phyloP scores from a whole-genome alignment of 2,113 vertebrate genomes.

The Grantiella picta region DNA sequence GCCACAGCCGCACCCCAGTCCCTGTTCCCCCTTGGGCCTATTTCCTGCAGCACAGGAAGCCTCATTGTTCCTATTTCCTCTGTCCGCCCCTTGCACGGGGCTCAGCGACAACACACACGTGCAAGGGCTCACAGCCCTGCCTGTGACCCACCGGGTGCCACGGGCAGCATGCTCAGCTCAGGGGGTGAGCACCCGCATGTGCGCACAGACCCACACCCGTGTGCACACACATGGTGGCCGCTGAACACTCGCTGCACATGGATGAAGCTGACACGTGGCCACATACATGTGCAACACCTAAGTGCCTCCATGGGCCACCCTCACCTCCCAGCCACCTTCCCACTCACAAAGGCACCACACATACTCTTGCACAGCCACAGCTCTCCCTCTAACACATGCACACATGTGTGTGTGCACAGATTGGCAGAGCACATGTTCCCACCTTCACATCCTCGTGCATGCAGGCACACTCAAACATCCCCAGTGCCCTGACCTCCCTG shows the following conservation, averaged over 20 bases:
- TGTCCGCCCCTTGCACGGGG: not conserved
- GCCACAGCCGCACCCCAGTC: rapidly evolving
- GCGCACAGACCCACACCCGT: rapidly evolving
- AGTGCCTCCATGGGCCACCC: not conserved
- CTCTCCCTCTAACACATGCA: not conserved
- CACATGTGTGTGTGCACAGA: rapidly evolving
- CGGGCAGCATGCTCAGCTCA: rapidly evolving
- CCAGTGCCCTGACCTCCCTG: rapidly evolving
- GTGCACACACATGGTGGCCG: rapidly evolving
- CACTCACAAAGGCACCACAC: rapidly evolving
- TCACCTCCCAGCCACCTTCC: not conserved
- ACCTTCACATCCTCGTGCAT: rapidly evolving
- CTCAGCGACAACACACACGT: not conserved
- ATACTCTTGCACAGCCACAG: not conserved
- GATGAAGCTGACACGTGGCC: rapidly evolving
- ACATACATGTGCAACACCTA: rapidly evolving
- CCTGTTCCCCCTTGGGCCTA: not conserved
- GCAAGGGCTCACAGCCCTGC: rapidly evolving
- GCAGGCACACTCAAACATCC: no score
- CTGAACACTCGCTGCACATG: rapidly evolving
- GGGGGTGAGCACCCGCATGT: not conserved
- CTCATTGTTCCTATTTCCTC: conserved; percentile 75
- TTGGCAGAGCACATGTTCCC: rapidly evolving
- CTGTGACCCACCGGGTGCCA: not conserved
- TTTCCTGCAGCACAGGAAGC: conserved; percentile 73